phyloP scores from a whole-genome alignment of 2,113 vertebrate genomes.

The Dipodomys stephensi region DNA sequence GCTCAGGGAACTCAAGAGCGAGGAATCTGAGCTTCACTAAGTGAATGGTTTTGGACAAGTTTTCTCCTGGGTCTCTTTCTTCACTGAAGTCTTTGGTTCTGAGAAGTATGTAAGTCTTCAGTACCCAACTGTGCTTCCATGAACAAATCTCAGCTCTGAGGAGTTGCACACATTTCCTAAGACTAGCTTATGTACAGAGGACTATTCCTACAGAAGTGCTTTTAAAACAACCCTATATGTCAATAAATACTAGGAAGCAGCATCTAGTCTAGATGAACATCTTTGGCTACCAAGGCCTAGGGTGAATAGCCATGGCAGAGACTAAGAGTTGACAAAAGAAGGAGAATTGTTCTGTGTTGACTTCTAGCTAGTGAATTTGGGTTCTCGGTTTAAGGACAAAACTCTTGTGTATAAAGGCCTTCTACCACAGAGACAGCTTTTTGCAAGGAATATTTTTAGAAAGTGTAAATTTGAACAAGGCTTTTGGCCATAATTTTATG shows the following conservation, averaged over 20 bases:
- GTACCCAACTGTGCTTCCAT: background rate
- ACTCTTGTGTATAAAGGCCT: background rate
- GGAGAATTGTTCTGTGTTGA: background rate
- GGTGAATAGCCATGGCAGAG: background rate
- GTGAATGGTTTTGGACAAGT: too few relatives aligned
- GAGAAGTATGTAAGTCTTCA: too few relatives aligned
- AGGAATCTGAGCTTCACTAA: background rate
- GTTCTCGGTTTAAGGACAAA: background rate
- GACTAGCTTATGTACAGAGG: background rate
- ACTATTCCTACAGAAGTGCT: background rate
- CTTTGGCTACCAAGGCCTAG: background rate
- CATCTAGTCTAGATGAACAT: background rate
- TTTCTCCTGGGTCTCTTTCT: background rate
- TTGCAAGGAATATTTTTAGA: background rate
- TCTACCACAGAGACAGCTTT: background rate
- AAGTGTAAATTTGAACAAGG: background rate
- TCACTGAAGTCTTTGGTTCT: background rate
- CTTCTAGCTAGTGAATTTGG: rapidly evolving
- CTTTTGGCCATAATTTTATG: background rate
- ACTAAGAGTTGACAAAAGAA: background rate
- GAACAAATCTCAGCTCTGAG: background rate
- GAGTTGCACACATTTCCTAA: background rate
- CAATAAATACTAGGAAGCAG: background rate
- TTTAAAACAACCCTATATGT: background rate
- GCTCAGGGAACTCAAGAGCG: background rate